Evolutionary conservation across 2,888 invertebrate species (phyloP).

Genomic region (Anthophora plumipes): DNA sequence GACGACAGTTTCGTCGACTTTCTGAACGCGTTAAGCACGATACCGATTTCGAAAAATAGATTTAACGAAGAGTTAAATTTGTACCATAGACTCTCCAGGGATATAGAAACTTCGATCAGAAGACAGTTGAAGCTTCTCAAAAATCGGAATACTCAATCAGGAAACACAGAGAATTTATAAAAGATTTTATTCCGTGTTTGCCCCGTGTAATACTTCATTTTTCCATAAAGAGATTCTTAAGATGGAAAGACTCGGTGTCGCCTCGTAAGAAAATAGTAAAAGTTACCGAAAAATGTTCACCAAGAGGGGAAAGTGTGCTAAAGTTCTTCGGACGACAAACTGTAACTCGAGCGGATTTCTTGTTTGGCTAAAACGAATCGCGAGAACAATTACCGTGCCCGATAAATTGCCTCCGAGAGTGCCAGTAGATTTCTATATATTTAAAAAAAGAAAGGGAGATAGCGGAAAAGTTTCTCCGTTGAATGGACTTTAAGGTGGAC

Average conservation of each 20-base stretch:
- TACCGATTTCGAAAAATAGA: too few species aligned
- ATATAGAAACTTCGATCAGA: too few species aligned
- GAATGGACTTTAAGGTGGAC: conserved; percentile 14
- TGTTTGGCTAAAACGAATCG: conserved; percentile 14
- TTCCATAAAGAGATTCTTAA: too few species aligned
- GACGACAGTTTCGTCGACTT: not conserved
- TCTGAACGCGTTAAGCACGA: too few species aligned
- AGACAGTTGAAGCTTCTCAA: too few species aligned
- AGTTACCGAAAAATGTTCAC: conserved; percentile 33
- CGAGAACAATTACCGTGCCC: conserved; percentile 36
- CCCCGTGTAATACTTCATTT: too few species aligned
- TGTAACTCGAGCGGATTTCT: conserved; percentile 22
- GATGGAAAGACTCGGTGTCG: too few species aligned
- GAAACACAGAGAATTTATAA: too few species aligned
- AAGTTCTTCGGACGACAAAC: conserved; percentile 9
- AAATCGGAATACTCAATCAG: too few species aligned
- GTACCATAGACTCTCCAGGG: too few species aligned
- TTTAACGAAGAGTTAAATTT: too few species aligned
- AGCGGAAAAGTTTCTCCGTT: conserved; percentile 20
- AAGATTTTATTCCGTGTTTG: too few species aligned
- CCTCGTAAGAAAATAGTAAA: conserved; percentile 18
- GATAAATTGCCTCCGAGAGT: conserved; percentile 30
- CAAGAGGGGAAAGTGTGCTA: not conserved
- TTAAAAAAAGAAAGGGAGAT: not conserved
- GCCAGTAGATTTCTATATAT: not conserved